Evolutionary conservation across 2,888 invertebrate species (phyloP), one percentile per base, ranked within the genome.

Genomic region (Steinernema carpocapsae): DNA sequence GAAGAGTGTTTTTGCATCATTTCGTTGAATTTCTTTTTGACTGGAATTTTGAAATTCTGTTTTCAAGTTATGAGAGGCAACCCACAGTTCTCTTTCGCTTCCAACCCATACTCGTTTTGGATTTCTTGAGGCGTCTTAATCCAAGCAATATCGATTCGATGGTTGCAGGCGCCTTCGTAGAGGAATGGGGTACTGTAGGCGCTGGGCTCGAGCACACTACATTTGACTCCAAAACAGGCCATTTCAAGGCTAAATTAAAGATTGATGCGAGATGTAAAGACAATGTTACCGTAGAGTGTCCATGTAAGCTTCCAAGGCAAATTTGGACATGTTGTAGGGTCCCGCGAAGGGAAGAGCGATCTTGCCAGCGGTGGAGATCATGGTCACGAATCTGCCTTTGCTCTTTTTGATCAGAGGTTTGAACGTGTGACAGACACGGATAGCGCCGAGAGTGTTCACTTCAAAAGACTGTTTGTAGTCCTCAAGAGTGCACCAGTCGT

Each of bases 381-480:
- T 64, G 22, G 64, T 29, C 22, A 64, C 64, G 32, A 64, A 29
- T 1, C 64, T 19, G 26, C 64, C 64, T 2, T 26, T 19, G 2
- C 26, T 29, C 14, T 24, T 32, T 26, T 64, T 64, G 64, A 64
- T 24, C 14, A 64, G 64, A 7, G 43, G 43, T 14, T 43, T 43
- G 14, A 43, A 43, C 43, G 43, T 4, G 70, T 70, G 70, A 19
- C 10, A 12, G 14, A 19, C 37, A n/a, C 70, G 70, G 70, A 70
- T 19, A 6, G 37, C 42, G 70, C 70, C 70, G 17, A 70, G 19
- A 42, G 70, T 70, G 70, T 70, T 70, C 37, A 70, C 42, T 29
- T 70, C 70, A 22, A 70, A n/a, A 42, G 19, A 29, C 32, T 17
- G 26, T 42, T 70, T 29, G 70, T 70, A 70, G n/a, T 29, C 22